phyloP scores from a whole-genome alignment of 1,140 invertebrate genomes.

The Pseudomyrmex dendroicus region DNA sequence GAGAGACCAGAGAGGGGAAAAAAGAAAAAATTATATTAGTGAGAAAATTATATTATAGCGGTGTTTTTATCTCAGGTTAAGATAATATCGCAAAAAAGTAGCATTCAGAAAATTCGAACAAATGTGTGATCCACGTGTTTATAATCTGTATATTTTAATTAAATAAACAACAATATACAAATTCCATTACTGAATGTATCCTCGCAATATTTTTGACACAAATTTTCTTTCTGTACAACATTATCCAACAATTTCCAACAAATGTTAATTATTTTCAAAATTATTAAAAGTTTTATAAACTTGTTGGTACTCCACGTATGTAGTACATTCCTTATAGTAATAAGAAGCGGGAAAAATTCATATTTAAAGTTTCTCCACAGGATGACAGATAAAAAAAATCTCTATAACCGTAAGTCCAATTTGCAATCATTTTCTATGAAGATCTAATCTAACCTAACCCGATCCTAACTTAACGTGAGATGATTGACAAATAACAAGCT shows the following conservation, averaged over 20 bases:
- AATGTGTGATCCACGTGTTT: constrained; percentile 79
- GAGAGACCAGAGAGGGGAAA: not conserved
- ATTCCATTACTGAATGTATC: constrained; percentile 25
- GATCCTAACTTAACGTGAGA: too few relatives aligned
- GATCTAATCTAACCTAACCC: not conserved
- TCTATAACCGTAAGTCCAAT: not conserved
- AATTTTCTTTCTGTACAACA: not conserved
- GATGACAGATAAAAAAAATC: not conserved
- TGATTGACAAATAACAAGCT: not conserved
- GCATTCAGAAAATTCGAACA: constrained; percentile 67
- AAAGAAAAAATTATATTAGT: constrained; percentile 21
- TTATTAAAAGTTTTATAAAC: not conserved
- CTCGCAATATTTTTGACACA: not conserved
- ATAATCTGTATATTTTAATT: constrained; percentile 81
- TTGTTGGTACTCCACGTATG: not conserved
- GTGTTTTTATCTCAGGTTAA: constrained; percentile 73
- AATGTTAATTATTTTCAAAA: not conserved
- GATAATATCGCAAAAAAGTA: constrained; percentile 26
- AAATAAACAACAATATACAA: constrained; percentile 74
- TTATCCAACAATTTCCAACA: not conserved
- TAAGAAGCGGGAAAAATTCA: not conserved
- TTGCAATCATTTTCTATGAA: not conserved
- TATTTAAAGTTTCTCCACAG: not conserved
- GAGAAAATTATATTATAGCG: constrained; percentile 56
- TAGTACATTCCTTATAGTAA: too few relatives aligned